phyloP scores from a whole-genome alignment of 2,113 vertebrate genomes.

The Crotophaga sulcirostris region DNA sequence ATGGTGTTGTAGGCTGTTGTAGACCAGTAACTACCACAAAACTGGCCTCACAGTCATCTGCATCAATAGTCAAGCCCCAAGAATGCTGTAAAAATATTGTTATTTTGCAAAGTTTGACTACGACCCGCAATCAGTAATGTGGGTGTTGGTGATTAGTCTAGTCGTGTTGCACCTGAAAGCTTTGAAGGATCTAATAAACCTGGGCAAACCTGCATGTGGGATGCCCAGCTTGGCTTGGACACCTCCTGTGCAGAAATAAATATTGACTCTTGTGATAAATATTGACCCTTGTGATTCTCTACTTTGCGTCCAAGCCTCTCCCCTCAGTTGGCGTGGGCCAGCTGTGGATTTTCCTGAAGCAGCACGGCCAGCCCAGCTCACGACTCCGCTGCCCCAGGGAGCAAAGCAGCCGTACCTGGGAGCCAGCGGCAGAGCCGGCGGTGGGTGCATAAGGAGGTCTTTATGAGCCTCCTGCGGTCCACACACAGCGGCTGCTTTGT shows the following conservation, averaged over 20 bases:
- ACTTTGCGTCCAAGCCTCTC: background rate
- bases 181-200: background rate
- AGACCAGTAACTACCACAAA: background rate
- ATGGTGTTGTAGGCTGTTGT: background rate
- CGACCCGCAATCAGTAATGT: rapidly evolving
- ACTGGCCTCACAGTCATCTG: rapidly evolving
- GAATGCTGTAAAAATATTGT: background rate
- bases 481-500: slow-evolving; percentile 29
- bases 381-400: rapidly evolving
- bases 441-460: background rate
- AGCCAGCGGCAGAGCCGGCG: background rate
- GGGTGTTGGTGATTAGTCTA: background rate
- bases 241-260: background rate
- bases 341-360: background rate
- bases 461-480: background rate
- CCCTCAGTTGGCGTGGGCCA: rapidly evolving
- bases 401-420: rapidly evolving
- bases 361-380: rapidly evolving
- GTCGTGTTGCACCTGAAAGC: no score
- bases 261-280: background rate
- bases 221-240: background rate
- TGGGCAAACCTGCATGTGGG: background rate
- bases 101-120: background rate
- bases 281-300: background rate
- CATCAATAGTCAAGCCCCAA: background rate